Evolutionary conservation across 2,797 vertebrate species (phyloP).

Genomic region (Typhlichthys subterraneus): DNA sequence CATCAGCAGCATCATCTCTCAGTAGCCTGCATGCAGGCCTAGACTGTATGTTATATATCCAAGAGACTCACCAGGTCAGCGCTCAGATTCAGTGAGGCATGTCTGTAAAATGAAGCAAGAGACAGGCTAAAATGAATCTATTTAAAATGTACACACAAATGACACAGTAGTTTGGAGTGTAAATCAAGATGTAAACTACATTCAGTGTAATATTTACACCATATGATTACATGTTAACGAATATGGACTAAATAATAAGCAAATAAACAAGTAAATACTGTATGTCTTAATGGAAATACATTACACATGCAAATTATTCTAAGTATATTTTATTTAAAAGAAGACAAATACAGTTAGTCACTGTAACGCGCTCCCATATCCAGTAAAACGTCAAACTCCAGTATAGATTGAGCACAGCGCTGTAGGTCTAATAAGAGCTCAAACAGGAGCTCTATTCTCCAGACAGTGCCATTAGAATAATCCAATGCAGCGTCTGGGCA

Average conservation of each 20-base stretch:
- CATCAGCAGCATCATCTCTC: slow-evolving; percentile 24
- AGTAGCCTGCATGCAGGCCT: slow-evolving; percentile 27
- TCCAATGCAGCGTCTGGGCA: slow-evolving; percentile 54
- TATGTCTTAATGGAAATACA: slow-evolving; percentile 15
- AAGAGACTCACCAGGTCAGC: slow-evolving; percentile 75
- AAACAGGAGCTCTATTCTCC: slow-evolving; percentile 46
- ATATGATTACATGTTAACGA: no score
- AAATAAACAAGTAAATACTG: no score
- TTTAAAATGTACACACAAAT: not conserved
- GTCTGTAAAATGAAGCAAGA: slow-evolving; percentile 63
- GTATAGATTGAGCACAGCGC: slow-evolving; percentile 14
- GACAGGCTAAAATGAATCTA: slow-evolving; percentile 5
- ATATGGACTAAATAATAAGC: no score
- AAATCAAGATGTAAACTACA: no score
- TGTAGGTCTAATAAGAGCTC: slow-evolving; percentile 56
- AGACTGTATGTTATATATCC: slow-evolving; percentile 9
- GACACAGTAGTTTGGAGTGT: no score
- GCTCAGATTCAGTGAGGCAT: slow-evolving; percentile 77
- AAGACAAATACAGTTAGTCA: no score
- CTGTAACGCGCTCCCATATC: no score
- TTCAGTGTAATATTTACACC: no score
- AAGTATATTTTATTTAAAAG: not conserved
- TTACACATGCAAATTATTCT: not conserved
- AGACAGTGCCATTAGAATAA: slow-evolving; percentile 65
- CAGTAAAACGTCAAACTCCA: not conserved